These are phyloP conservation scores for Desoria tigrina DNA, from an alignment of 2,888 invertebrate species.

Conservation along the genomic window DNA sequence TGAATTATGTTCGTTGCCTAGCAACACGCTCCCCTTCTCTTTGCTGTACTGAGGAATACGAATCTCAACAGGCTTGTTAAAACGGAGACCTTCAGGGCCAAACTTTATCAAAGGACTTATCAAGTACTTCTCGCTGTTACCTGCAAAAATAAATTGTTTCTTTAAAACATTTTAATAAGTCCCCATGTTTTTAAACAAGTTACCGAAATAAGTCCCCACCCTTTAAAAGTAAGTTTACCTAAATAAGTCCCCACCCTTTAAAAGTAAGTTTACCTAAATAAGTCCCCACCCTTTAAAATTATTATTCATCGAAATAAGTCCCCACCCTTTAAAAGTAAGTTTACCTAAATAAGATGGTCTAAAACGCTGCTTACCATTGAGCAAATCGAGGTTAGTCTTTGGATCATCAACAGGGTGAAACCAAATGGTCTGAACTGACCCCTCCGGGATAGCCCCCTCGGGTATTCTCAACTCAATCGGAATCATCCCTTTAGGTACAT, in stretches of 20 bases:
- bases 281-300: too few species aligned
- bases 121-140: conserved; percentile 17
- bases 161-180: too few species aligned
- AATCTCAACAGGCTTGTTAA: conserved; percentile 32
- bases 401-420: conserved; percentile 23
- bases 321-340: too few species aligned
- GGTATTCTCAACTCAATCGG: conserved; percentile 34
- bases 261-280: too few species aligned
- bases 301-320: too few species aligned
- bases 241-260: too few species aligned
- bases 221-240: too few species aligned
- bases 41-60: conserved; percentile 32
- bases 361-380: not conserved
- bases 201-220: too few species aligned
- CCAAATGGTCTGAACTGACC: conserved; percentile 26
- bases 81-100: conserved; percentile 31
- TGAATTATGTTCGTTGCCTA: conserved; percentile 26
- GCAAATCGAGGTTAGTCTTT: conserved; percentile 1
- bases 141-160: too few species aligned
- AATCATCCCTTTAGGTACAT: conserved; percentile 9
- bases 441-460: conserved; percentile 26
- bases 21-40: conserved; percentile 23
- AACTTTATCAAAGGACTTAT: conserved; percentile 33
- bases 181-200: too few species aligned
- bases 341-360: too few species aligned